Conservation (phyloP, 2,888 invertebrate genomes). For the Rhingia rostrata region DNA sequence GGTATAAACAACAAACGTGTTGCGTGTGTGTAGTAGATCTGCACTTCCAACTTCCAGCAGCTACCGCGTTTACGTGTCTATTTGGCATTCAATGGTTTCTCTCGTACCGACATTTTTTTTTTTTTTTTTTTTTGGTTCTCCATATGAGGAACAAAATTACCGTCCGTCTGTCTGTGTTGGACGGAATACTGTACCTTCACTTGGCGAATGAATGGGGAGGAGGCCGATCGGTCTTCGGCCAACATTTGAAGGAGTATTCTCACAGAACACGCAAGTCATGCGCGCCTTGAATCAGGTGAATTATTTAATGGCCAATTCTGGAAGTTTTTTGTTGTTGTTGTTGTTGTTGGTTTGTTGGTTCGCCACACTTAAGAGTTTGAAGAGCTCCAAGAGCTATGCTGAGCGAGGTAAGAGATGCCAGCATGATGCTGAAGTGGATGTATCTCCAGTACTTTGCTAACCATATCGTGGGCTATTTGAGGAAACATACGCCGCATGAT, state of each 20-base stretch:
- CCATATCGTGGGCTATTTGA: conserved; percentile 41
- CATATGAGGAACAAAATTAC: conserved; percentile 69
- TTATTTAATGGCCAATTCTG: conserved; percentile 73
- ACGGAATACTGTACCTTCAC: conserved; percentile 36
- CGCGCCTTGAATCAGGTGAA: conserved; percentile 73
- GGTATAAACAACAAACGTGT: conserved; percentile 67
- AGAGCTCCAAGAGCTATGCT: no score
- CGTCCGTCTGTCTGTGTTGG: conserved; percentile 49
- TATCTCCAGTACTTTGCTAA: conserved; percentile 20
- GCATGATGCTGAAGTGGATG: conserved; percentile 59
- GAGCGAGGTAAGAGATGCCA: conserved; percentile 56
- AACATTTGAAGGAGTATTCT: conserved; percentile 63
- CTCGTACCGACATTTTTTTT: not conserved
- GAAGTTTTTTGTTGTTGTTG: conserved; percentile 20
- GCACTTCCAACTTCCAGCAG: conserved; percentile 53
- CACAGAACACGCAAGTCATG: conserved; percentile 72
- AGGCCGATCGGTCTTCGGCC: conserved; percentile 51
- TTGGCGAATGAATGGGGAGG: conserved; percentile 58
- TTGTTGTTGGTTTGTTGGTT: conserved; percentile 12
- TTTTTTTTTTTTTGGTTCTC: conserved; percentile 31
- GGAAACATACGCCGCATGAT: conserved; percentile 50
- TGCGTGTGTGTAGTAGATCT: conserved; percentile 72
- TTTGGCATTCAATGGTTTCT: conserved; percentile 68
- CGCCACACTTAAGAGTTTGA: not conserved
- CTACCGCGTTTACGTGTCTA: conserved; percentile 74